phyloP scores from a whole-genome alignment of 35 echinoderm and acorn worm genomes.

The Apostichopus japonicus region DNA sequence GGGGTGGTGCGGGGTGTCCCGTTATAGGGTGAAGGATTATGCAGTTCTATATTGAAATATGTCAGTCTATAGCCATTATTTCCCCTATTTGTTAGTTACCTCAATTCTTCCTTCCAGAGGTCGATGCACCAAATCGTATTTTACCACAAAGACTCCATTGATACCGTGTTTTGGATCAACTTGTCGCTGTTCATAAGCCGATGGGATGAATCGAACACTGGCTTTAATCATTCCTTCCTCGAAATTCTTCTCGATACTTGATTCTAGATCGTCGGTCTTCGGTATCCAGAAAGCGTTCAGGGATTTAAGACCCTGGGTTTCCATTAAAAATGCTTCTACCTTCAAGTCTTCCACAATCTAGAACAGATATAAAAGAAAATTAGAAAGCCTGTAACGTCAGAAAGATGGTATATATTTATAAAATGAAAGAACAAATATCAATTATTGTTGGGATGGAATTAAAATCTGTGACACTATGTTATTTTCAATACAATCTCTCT shows the following conservation, averaged over 20 bases:
- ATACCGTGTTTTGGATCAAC: not conserved
- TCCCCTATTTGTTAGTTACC: not conserved
- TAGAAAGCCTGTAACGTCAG: no score
- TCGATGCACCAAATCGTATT: constrained; percentile 24
- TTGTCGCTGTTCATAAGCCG: not conserved
- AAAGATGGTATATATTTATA: no score
- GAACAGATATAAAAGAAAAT: no score
- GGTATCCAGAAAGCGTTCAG: not conserved
- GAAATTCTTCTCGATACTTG: constrained; percentile 8
- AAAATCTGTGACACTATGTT: no score
- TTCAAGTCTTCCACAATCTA: constrained; percentile 38
- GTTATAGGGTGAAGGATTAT: no score
- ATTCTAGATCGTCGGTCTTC: not conserved
- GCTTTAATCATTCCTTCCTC: not conserved
- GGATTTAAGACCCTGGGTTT: constrained; percentile 20
- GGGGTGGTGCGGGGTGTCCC: no score
- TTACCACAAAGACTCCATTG: not conserved
- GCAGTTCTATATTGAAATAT: no score
- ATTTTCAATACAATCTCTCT: no score
- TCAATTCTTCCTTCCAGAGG: not conserved
- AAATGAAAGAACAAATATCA: not conserved
- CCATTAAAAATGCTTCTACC: constrained; percentile 24
- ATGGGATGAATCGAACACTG: not conserved
- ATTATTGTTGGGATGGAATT: no score
- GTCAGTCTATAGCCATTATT: no score